phyloP scores from a whole-genome alignment of 2,113 vertebrate genomes.

The Steatornis caripensis region DNA sequence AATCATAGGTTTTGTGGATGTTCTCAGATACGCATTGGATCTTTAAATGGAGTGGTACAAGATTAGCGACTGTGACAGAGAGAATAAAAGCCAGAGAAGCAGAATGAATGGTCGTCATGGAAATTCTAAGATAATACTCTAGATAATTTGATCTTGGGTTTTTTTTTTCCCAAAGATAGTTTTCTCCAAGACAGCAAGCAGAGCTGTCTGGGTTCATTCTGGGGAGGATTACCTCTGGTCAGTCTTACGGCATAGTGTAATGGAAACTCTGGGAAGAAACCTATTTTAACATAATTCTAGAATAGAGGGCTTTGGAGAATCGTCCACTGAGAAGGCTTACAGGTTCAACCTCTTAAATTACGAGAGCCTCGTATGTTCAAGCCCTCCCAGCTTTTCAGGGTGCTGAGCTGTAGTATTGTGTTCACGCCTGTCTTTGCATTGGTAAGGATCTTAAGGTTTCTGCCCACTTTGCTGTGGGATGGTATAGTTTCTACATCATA shows the following conservation, averaged over 20 bases:
- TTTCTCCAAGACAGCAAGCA: background rate
- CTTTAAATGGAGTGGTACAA: background rate
- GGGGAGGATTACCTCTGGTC: background rate
- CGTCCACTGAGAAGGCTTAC: background rate
- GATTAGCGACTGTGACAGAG: background rate
- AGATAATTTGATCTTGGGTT: background rate
- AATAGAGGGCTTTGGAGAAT: background rate
- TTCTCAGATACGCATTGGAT: fast-evolving
- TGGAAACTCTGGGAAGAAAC: background rate
- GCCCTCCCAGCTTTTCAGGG: background rate
- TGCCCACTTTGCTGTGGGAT: fast-evolving
- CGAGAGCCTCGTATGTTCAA: background rate
- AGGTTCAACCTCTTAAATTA: background rate
- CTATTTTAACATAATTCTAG: background rate
- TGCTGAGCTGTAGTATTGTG: background rate
- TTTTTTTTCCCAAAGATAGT: background rate
- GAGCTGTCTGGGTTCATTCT: background rate
- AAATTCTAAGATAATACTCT: background rate
- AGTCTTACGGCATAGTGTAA: fast-evolving
- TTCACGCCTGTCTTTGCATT: background rate
- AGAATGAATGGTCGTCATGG: background rate
- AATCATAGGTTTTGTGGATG: background rate
- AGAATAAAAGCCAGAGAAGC: background rate
- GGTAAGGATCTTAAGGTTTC: background rate
- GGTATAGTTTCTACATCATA: background rate